Conservation (phyloP, 2,888 invertebrate genomes). For the Dexiosoma caninum region DNA sequence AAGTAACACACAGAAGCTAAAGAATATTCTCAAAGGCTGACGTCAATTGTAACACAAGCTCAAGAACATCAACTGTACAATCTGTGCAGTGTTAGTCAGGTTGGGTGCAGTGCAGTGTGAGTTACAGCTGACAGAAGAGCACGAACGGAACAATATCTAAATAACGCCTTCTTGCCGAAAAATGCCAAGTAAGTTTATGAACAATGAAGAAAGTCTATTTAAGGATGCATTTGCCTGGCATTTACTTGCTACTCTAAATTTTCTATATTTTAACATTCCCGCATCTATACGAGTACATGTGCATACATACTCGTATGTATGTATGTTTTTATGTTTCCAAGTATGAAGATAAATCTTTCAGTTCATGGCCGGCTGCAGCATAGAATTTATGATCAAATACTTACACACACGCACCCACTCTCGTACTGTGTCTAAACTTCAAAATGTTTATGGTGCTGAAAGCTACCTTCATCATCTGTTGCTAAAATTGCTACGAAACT, state of each 20-base stretch:
- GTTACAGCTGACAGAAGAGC: conserved; percentile 11
- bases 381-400: neutral
- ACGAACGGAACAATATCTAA: conserved; percentile 6
- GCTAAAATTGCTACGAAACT: conserved; percentile 17
- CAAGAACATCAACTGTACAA: neutral
- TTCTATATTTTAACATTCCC: neutral
- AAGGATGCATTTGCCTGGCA: conserved; percentile 45
- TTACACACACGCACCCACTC: no score
- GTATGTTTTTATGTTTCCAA: no score
- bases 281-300: neutral
- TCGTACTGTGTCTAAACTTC: neutral
- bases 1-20: conserved; percentile 47
- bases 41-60: conserved; percentile 11
- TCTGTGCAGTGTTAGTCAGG: neutral
- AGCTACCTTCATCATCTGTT: conserved; percentile 41
- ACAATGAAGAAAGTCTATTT: conserved; percentile 52
- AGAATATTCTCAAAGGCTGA: conserved; percentile 25
- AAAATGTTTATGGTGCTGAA: conserved; percentile 42
- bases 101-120: neutral
- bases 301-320: no score
- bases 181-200: conserved; percentile 31
- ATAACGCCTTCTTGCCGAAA: conserved; percentile 53
- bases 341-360: no score
- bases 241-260: conserved; percentile 42
- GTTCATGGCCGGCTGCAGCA: neutral